Evolutionary conservation across 1,140 invertebrate genomes (phyloP), one percentile per base, ranked within the genome.

Genomic region (Drusus annulatus): DNA sequence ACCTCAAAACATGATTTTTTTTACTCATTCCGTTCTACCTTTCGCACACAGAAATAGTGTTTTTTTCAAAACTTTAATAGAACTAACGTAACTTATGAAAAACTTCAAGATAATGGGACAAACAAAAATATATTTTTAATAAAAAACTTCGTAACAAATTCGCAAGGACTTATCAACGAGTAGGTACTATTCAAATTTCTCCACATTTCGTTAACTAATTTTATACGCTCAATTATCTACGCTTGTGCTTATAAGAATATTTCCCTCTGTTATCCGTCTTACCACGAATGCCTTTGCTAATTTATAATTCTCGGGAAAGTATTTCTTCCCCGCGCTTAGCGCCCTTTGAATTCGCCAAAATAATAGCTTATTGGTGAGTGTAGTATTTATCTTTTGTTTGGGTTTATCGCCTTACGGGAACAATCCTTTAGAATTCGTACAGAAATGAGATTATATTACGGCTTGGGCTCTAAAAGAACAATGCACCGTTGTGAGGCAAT

Each of bases 361-460:
- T 45, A 45, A 45, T 45, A 45, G 36, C 36, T 45, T 45, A 45
- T 45, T 45, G 36, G 36, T 8, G 36, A 45, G 36, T 45, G 54
- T 56, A 56, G 54, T 56, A 21, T 56, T 21, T 45, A 21, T 6
- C n/a, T n/a, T 17, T 56, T 56, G 54, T 56, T 56, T 56, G 5
- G 54, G 54, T 56, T 56, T 56, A 56, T 56, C 54, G 54, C 54
- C 54, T 21, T 7, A 17, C n/a, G 19, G n/a, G 54, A 56, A 56
- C 54, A 56, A 56, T 56, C n/a, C 54, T n/a, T 56, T 19, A 56
- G 54, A 56, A 56, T 56, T 56, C 19, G 19, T 56, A 56, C 54
- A n/a, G 54, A 56, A 56, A 56, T 56, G 16, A 56, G 54, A 56
- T 56, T 45, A 45, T 45, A 56, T 17, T 17, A 56, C n/a, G 19